Conservation (phyloP, 2,797 vertebrate genomes). For the Cercopithecus neglectus region DNA sequence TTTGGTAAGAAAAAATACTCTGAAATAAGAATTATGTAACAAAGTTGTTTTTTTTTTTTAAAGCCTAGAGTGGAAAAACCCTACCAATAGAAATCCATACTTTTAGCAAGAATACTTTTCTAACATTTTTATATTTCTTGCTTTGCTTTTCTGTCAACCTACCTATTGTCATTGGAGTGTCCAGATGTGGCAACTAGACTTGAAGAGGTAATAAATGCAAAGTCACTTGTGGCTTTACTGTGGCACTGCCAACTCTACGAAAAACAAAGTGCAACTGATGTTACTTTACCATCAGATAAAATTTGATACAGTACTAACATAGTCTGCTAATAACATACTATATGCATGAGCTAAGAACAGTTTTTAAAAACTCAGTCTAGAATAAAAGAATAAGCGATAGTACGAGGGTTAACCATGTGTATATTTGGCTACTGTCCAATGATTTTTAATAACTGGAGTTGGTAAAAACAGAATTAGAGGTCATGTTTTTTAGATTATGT, state of each 20-base stretch:
- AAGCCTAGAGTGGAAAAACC: not conserved
- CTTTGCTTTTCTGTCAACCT: slow-evolving; percentile 47
- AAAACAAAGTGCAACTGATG: slow-evolving; percentile 39
- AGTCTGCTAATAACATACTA: not conserved
- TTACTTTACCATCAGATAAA: slow-evolving; percentile 19
- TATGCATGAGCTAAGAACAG: not conserved
- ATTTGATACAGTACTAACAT: not conserved
- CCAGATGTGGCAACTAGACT: slow-evolving; percentile 97
- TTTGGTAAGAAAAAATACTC: not conserved
- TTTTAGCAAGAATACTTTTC: slow-evolving; percentile 1
- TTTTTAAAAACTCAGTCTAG: not conserved
- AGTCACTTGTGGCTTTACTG: slow-evolving; percentile 96
- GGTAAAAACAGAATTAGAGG: slow-evolving; percentile 29
- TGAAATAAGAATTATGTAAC: not conserved
- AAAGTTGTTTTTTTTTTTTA: not conserved
- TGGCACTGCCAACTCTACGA: slow-evolving; percentile 97
- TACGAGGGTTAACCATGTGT: not conserved
- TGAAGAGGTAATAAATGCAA: slow-evolving; percentile 97
- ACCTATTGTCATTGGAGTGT: slow-evolving; percentile 97
- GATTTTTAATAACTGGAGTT: not conserved
- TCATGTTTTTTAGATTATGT: not conserved
- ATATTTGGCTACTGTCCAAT: not conserved
- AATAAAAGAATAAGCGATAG: not conserved
- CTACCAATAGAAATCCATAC: not conserved
- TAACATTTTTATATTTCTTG: not conserved